Evolutionary conservation across 2,797 vertebrate genomes (phyloP).

Genomic region (Agapornis canus): DNA sequence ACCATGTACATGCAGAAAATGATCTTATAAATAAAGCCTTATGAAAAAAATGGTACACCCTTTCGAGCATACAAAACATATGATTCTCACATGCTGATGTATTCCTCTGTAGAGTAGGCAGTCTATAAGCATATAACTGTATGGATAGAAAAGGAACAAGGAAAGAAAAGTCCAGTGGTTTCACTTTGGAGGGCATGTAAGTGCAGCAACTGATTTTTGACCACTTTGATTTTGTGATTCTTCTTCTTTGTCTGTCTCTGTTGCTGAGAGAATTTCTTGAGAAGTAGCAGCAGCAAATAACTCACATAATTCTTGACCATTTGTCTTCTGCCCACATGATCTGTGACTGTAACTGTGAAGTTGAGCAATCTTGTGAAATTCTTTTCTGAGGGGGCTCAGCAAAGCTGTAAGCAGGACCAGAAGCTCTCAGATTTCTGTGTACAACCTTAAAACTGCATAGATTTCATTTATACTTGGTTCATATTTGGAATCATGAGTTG

Average conservation of each 20-base stretch:
- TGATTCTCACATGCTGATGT: background rate
- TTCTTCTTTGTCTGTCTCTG: background rate
- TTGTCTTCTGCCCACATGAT: constrained; percentile 20
- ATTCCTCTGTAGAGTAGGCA: background rate
- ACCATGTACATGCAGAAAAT: background rate
- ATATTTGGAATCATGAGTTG: background rate
- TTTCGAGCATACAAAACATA: background rate
- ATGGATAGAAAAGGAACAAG: background rate
- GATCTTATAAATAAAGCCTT: background rate
- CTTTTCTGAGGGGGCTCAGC: background rate
- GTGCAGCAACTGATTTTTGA: background rate
- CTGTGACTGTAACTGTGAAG: constrained; percentile 1
- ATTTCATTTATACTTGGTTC: background rate
- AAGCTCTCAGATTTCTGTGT: background rate
- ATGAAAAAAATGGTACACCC: background rate
- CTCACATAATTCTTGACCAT: background rate
- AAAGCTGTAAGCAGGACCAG: background rate
- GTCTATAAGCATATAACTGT: background rate
- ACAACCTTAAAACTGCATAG: background rate
- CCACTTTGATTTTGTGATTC: background rate
- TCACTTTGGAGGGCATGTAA: background rate
- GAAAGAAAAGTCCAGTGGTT: background rate
- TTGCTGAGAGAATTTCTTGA: background rate
- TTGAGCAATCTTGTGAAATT: background rate
- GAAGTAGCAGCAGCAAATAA: background rate